Base-by-base conservation (phyloP, 2,888 invertebrate genomes). In the Sinhomidia bicolor region DNA sequence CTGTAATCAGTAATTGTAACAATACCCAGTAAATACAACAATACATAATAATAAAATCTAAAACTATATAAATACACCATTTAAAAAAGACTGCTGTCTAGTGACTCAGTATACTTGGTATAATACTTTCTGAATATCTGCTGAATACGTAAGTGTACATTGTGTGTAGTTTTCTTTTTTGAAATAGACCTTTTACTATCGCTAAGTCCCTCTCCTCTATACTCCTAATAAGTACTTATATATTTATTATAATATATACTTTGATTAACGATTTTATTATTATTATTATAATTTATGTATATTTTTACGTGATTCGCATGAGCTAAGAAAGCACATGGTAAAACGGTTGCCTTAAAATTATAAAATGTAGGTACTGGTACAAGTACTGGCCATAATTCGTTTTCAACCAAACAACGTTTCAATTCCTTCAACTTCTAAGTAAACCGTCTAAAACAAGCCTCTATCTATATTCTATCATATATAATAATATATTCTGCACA, bases 271-370 rank as follows among this genome's bases (percentile, higher is more conserved):
- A 20, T 23, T n/a, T 57, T 32, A 36, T 26, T 36, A 26, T 26
- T 2, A 14, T 9, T 60, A 12, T 44, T 44, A 44, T 71, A 32
- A 26, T 41, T 23, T 12, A n/a, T n/a, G n/a, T 44, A 17, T 74
- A n/a, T 4, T 14, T 6, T 4, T 54, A 26, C 23, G 74, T 47
- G 74, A 74, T 44, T 47, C 74, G 54, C 78, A 78, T 51, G 51
- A 80, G 80, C 80, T 80, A 80, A 51, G 80, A 80, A 80, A 80
- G 80, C 80, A 60, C 80, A 80, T 60, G 41, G 57, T 60, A 80
- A 60, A 51, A 29, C 14, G 23, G n/a, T 54, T 79, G 51, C 79
- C 54, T 79, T 26, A 44, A 74, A 47, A 44, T 23, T 47, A 71
- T 44, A 71, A 74, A 65, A 20, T 9, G 12, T 74, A 74, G 74